Percentiles rank a stretch among this genome's conserved stretches.
phyloP scores from a whole-genome alignment of 1,140 invertebrate genomes.

The Caerostris extrusa region DNA sequence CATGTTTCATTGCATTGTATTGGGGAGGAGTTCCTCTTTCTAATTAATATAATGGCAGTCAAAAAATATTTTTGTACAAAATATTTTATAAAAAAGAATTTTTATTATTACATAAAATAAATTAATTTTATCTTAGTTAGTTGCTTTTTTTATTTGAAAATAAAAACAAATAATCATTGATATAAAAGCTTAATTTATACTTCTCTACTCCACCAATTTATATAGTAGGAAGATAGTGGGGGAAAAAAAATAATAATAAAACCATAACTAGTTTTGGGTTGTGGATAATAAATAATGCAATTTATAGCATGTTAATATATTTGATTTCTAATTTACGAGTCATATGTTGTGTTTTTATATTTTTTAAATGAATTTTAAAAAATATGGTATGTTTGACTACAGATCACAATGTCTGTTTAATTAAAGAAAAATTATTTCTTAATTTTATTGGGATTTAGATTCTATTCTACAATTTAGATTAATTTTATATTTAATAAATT shows the following conservation, averaged over 20 bases:
- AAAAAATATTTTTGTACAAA: no score
- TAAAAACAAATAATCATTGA: no score
- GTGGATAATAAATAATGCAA: not conserved
- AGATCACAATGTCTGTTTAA: not conserved
- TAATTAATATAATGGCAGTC: no score
- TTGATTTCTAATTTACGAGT: not conserved
- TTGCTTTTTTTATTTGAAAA: no score
- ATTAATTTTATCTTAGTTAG: no score
- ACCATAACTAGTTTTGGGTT: slow-evolving; percentile 1
- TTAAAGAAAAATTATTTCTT: not conserved
- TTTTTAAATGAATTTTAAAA: slow-evolving; percentile 36
- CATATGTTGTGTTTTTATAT: not conserved
- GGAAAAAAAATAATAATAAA: not conserved
- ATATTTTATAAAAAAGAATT: no score
- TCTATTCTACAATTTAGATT: no score
- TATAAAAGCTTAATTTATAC: not conserved
- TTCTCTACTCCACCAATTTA: not conserved
- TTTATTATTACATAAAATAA: no score
- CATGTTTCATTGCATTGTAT: no score
- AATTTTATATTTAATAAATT: no score
- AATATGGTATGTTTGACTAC: not conserved
- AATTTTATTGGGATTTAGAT: no score
- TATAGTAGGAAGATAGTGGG: not conserved
- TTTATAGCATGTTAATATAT: not conserved
- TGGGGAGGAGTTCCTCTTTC: no score